Base-by-base conservation (phyloP, 2,888 invertebrate species). In the Lasioglossum calceatum region DNA sequence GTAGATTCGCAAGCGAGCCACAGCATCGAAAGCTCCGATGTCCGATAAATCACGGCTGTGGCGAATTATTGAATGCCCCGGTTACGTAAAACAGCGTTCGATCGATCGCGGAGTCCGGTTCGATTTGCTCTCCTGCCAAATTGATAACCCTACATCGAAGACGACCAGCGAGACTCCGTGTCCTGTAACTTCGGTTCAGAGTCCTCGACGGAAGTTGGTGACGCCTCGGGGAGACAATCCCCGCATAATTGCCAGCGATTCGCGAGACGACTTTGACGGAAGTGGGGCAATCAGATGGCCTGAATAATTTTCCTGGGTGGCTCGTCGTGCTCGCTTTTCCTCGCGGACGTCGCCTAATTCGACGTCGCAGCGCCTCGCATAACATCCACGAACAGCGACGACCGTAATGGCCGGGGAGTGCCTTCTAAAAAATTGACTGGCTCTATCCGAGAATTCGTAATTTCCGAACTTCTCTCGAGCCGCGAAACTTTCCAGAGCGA, bases 211-310 rank as follows among this genome's bases (percentile, higher is more conserved):
- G 42, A 19, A 47, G 47, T 77, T 84, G 39, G 44, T 44, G 14
- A 27, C 67, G 74, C 39, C 61, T 74, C 74, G 2, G 19, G 58
- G 47, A 70, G 70, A 70, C 85, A 75, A 81, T 75, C 75, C 27
- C 44, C 58, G 81, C 76, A 78, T 84, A 87, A 87, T 89, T 84
- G 72, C 64, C 71, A 58, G 47, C 39, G 76, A 79, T 70, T 74
- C 79, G 44, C 75, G 16, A 19, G 76, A 72, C n/a, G 79, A 77
- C 81, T 81, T 82, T 73, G 77, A 79, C 77, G 82, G 54, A 89
- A 89, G 67, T 89, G 79, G 86, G 87, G 72, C 81, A 87, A 86
- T 86, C 82, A 77, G 73, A 82, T 79, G 83, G 70, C 58, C 82
- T 75, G 84, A 83, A 89, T 89, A 89, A 89, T 89, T 86, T 86